phyloP scores from a whole-genome alignment of 2,797 vertebrate species.

The Falco novaeseelandiae region DNA sequence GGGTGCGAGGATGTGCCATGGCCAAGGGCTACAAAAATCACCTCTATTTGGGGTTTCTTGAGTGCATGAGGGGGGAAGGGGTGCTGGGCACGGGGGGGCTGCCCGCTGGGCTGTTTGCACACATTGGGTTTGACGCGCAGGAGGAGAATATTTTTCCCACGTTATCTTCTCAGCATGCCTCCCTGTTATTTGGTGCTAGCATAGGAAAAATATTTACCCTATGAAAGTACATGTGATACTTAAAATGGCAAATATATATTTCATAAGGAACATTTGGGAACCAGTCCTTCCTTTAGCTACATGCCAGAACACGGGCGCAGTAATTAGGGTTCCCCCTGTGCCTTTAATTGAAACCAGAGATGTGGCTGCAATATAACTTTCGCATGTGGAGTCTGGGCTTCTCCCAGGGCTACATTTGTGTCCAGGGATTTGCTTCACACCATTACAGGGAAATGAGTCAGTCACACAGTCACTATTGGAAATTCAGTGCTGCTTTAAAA shows the following conservation, averaged over 20 bases:
- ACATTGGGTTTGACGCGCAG: conserved; percentile 34
- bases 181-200: conserved; percentile 15
- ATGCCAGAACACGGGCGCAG: neutral
- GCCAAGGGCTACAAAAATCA: neutral
- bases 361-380: neutral
- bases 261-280: conserved; percentile 24
- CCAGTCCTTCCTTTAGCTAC: neutral
- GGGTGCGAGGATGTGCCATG: neutral
- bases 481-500: neutral
- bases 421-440: neutral
- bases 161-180: conserved; percentile 49
- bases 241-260: conserved; percentile 30
- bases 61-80: rapidly evolving
- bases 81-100: neutral
- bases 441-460: neutral
- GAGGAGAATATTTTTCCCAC: conserved; percentile 58
- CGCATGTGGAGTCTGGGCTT: conserved; percentile 9
- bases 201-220: conserved; percentile 53
- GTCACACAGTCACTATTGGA: neutral
- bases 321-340: neutral
- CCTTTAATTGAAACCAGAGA: conserved; percentile 39
- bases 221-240: conserved; percentile 2
- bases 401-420: neutral
- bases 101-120: conserved; percentile 17
- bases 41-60: no score